These are phyloP conservation scores for Pseudoips prasinana DNA, from an alignment of 2,888 invertebrate species.

Conservation along the genomic window DNA sequence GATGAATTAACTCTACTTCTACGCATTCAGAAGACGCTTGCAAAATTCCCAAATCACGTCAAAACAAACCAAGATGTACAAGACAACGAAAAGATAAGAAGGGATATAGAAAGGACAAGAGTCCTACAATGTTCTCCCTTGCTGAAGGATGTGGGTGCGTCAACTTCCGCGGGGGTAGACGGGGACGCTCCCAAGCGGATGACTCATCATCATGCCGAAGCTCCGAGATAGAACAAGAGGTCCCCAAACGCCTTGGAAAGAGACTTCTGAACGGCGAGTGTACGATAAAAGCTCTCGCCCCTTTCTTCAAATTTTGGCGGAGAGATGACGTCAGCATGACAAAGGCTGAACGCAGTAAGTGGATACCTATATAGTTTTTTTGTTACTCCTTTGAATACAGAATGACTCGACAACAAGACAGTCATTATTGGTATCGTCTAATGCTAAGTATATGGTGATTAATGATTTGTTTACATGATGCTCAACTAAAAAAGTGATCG, in stretches of 20 bases:
- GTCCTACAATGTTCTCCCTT: slow-evolving; percentile 75
- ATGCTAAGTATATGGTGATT: no score
- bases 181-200: slow-evolving; percentile 65
- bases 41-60: slow-evolving; percentile 70
- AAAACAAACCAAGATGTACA: slow-evolving; percentile 69
- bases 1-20: no score
- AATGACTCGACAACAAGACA: no score
- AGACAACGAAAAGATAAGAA: slow-evolving; percentile 77
- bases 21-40: slow-evolving; percentile 16
- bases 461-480: no score
- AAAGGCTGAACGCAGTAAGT: slow-evolving; percentile 88
- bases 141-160: slow-evolving; percentile 77
- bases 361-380: slow-evolving; percentile 34
- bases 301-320: slow-evolving; percentile 86
- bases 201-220: slow-evolving; percentile 75
- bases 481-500: no score
- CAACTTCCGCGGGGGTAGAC: slow-evolving; percentile 62
- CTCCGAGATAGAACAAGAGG: slow-evolving; percentile 76
- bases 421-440: no score
- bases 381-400: background rate
- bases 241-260: slow-evolving; percentile 62
- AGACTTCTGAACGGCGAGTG: slow-evolving; percentile 67
- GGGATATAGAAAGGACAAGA: slow-evolving; percentile 66
- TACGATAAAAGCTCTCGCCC: slow-evolving; percentile 80
- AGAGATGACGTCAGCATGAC: slow-evolving; percentile 88